Evolutionary conservation across 2,113 vertebrate genomes (phyloP).

Genomic region (Gymnarchus niloticus): DNA sequence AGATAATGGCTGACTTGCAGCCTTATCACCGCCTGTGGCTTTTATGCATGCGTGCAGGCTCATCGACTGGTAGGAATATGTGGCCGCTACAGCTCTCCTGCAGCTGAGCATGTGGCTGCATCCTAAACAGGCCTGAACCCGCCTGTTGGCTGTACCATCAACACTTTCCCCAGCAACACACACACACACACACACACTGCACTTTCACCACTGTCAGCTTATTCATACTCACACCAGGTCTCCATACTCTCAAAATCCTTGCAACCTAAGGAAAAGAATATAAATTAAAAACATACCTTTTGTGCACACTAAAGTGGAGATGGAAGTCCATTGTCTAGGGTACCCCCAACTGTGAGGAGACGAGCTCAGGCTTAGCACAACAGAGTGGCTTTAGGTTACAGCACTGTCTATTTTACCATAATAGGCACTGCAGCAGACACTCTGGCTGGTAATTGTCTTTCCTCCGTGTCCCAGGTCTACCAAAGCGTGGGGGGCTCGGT

Average conservation of each 20-base stretch:
- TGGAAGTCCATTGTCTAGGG: conserved; percentile 55
- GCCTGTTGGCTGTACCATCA: not conserved
- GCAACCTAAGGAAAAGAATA: conserved; percentile 11
- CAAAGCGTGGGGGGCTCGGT: conserved; percentile 39
- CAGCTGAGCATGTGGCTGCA: too few relatives aligned
- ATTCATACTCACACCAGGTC: conserved; percentile 44
- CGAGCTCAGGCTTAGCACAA: conserved; percentile 57
- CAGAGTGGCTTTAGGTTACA: conserved; percentile 45
- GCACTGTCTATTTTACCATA: conserved; percentile 60
- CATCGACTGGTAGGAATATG: not conserved
- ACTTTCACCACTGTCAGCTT: conserved; percentile 40
- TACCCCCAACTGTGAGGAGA: conserved; percentile 51
- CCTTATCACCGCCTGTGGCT: not conserved
- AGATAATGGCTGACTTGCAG: not conserved
- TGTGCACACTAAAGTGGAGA: conserved; percentile 53
- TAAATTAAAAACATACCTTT: conserved; percentile 63
- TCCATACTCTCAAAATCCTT: conserved; percentile 24
- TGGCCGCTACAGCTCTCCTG: not conserved
- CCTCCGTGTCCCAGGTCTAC: conserved; percentile 49
- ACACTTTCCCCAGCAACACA: conserved; percentile 12
- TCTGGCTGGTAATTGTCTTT: conserved; percentile 59
- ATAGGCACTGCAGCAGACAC: conserved; percentile 55
- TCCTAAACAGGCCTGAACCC: not conserved
- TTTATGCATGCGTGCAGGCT: not conserved
- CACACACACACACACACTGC: conserved; percentile 37